phyloP scores from a whole-genome alignment of 2,888 invertebrate genomes.

The Choristoneura rosaceana region DNA sequence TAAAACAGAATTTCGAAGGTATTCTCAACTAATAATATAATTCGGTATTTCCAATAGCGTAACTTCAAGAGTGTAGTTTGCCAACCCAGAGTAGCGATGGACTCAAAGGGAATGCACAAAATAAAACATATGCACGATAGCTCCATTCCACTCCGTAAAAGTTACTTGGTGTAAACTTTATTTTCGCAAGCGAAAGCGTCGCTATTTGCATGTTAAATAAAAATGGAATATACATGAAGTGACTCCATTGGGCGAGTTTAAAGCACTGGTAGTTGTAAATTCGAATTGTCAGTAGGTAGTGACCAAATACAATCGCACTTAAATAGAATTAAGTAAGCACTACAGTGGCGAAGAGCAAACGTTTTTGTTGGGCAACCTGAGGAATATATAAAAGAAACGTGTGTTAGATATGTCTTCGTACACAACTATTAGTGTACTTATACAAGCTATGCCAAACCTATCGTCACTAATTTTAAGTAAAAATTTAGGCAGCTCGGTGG shows the following conservation, averaged over 20 bases:
- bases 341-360: too few relatives aligned
- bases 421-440: too few relatives aligned
- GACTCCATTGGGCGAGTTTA: background rate
- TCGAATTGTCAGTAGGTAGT: background rate
- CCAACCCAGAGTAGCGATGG: background rate
- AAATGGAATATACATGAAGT: background rate
- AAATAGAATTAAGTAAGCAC: too few relatives aligned
- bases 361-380: too few relatives aligned
- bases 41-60: background rate
- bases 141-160: background rate
- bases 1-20: too few relatives aligned
- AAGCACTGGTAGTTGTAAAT: background rate
- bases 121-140: background rate
- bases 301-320: background rate
- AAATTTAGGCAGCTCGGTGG: too few relatives aligned
- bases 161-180: background rate
- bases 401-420: too few relatives aligned
- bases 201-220: background rate
- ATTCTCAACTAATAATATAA: too few relatives aligned
- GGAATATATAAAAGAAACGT: too few relatives aligned
- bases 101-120: constrained; percentile 23
- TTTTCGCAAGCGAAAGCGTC: background rate
- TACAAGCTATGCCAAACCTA: too few relatives aligned
- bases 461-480: too few relatives aligned
- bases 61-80: background rate